Evolutionary conservation across 2,113 vertebrate species (phyloP).

Genomic region (Acrocephalus arundinaceus): DNA sequence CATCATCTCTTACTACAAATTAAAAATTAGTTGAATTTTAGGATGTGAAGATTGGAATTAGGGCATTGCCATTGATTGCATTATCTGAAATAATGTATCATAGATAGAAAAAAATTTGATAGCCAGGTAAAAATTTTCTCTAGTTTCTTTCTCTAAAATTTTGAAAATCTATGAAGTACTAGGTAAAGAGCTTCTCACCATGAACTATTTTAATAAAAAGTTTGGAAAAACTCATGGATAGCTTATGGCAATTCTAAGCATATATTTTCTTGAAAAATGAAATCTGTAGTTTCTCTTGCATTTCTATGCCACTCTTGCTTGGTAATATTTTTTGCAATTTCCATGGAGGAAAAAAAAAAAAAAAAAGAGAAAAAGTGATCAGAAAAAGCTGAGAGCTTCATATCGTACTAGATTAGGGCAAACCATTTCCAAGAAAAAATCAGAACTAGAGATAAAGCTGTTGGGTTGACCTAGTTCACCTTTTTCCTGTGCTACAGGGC

Average conservation of each 20-base stretch:
- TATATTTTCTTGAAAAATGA: neutral
- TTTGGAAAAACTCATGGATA: neutral
- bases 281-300: neutral
- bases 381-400: neutral
- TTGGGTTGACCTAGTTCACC: neutral
- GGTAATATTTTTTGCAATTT: neutral
- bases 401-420: neutral
- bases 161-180: neutral
- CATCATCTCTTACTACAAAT: neutral
- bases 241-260: neutral
- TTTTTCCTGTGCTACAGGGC: neutral
- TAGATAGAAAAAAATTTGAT: neutral
- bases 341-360: neutral
- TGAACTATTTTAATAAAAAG: neutral
- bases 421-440: neutral
- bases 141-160: neutral
- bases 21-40: neutral
- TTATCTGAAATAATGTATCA: neutral
- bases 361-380: fast-evolving
- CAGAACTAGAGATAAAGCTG: neutral
- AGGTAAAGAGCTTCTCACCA: neutral
- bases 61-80: neutral
- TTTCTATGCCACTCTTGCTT: neutral
- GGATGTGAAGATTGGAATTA: neutral
- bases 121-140: neutral